A percentile compares a stretch with the other conserved stretches of the same genome.
Conservation (phyloP, 2,797 vertebrate species). For the Pseudopleuronectes americanus region DNA sequence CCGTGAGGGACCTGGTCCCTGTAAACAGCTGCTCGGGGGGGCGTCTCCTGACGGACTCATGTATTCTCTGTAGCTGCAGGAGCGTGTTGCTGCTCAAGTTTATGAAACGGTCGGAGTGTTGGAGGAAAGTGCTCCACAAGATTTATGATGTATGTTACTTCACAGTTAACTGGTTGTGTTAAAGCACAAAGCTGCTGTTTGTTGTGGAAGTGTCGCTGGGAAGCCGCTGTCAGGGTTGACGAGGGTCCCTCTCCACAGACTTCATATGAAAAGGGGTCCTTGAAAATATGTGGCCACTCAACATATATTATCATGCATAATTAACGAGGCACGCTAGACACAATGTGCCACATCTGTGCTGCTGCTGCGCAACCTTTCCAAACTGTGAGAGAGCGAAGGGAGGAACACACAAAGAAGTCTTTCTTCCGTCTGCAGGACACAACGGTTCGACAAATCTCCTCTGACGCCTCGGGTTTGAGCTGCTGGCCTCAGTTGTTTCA, state of each 20-base stretch:
- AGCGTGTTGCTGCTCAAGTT: not conserved
- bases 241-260: conserved; percentile 15
- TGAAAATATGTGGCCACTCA: conserved; percentile 45
- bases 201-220: conserved; percentile 60
- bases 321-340: not conserved
- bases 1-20: not conserved
- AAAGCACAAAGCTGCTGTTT: conserved; percentile 53
- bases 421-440: conserved; percentile 32
- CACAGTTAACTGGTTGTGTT: too few relatives aligned
- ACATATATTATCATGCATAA: conserved; percentile 68
- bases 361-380: fast-evolving
- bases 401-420: conserved; percentile 23
- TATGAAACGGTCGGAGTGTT: not conserved
- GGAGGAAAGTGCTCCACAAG: not conserved
- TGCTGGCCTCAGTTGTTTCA: not conserved
- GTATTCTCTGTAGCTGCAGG: not conserved
- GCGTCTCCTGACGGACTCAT: not conserved
- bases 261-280: conserved; percentile 6
- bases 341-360: conserved; percentile 5
- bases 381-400: conserved; percentile 12
- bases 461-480: conserved; percentile 8
- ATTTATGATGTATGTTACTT: not conserved
- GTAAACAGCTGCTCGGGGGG: not conserved
- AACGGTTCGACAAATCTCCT: not conserved
- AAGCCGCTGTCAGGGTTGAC: conserved; percentile 28